Percentiles rank a stretch among this genome's conserved stretches.
These are phyloP conservation scores for Glyptemys insculpta DNA, from an alignment of 2,797 vertebrate species.

Conservation along the genomic window DNA sequence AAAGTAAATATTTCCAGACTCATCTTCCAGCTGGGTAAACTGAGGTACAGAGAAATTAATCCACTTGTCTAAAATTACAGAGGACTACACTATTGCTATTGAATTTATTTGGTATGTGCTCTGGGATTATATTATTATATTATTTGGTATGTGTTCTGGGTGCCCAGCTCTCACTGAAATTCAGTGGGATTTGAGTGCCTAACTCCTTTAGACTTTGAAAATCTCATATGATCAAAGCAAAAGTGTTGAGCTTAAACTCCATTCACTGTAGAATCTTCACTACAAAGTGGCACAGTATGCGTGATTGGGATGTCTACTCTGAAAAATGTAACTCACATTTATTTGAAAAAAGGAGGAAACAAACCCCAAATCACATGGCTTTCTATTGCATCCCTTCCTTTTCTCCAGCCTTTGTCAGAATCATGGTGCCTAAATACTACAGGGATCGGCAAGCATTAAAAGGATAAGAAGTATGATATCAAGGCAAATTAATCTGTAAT, in stretches of 20 bases:
- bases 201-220: neutral
- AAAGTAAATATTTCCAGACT: neutral
- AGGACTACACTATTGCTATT: slow-evolving; percentile 13
- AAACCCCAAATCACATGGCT: neutral
- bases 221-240: neutral
- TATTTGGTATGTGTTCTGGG: neutral
- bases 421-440: neutral
- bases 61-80: slow-evolving; percentile 23
- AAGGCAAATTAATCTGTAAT: neutral
- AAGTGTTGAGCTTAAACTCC: neutral
- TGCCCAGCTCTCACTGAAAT: neutral
- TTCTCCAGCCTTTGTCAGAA: neutral
- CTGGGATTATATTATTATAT: no score
- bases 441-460: slow-evolving; percentile 19
- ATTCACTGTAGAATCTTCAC: neutral
- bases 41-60: neutral
- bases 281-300: neutral
- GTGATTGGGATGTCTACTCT: neutral
- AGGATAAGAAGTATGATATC: neutral
- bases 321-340: neutral
- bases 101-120: neutral
- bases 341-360: neutral
- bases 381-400: neutral
- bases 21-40: neutral
- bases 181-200: neutral